phyloP scores from a whole-genome alignment of 1,140 invertebrate species.

The Cydia pomonella region DNA sequence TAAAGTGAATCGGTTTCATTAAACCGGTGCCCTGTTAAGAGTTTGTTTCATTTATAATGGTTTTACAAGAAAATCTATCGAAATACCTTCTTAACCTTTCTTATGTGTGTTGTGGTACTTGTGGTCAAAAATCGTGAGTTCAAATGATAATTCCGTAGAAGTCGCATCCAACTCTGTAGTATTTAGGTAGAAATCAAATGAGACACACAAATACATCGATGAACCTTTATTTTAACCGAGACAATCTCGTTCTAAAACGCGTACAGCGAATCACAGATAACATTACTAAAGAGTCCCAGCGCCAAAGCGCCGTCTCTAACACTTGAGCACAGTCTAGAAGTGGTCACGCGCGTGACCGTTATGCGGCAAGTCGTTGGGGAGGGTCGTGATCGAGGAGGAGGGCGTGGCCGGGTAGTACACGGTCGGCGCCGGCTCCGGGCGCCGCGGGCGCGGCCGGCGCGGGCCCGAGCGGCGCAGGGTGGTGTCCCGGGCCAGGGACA shows the following conservation, averaged over 20 bases:
- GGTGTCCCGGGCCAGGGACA: constrained; percentile 83
- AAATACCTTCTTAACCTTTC: no score
- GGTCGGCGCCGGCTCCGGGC: constrained; percentile 55
- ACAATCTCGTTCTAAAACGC: constrained; percentile 20
- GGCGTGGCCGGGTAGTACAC: constrained; percentile 66
- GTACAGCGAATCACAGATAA: constrained; percentile 17
- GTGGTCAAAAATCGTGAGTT: no score
- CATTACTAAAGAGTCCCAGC: not conserved
- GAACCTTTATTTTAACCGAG: constrained; percentile 8
- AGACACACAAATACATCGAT: constrained; percentile 10
- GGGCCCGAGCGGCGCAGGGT: constrained; percentile 68
- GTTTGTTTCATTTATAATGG: not conserved
- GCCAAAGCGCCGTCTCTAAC: not conserved
- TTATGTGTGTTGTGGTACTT: no score
- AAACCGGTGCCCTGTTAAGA: not conserved
- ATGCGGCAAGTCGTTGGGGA: constrained; percentile 42
- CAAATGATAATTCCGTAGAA: no score
- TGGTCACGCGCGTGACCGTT: constrained; percentile 40
- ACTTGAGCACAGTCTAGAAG: constrained; percentile 22
- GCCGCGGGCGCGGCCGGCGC: constrained; percentile 78
- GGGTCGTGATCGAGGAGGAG: constrained; percentile 45
- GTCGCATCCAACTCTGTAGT: no score
- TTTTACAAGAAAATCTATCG: no score
- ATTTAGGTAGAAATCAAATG: not conserved
- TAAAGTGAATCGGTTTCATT: not conserved